A percentile compares a stretch with the other conserved stretches of the same genome.
These are phyloP conservation scores for Myiopsitta monachus DNA, from an alignment of 2,113 vertebrate species.

Conservation along the genomic window DNA sequence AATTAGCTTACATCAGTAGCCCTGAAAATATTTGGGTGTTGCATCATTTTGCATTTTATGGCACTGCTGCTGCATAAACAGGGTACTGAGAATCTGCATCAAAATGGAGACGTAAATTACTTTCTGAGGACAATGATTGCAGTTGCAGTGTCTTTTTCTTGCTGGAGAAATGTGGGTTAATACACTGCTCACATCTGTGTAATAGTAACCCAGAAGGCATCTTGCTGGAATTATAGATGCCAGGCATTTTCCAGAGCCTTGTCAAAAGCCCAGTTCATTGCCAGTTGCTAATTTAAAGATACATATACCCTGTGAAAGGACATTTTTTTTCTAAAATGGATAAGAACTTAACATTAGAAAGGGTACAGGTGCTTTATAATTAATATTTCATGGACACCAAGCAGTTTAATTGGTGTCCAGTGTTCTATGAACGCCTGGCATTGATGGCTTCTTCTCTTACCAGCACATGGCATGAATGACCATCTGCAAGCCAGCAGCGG, in stretches of 20 bases:
- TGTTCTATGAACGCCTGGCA: rapidly evolving
- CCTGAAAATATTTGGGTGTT: not conserved
- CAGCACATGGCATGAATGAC: conserved; percentile 19
- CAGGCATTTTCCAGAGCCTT: conserved; percentile 13
- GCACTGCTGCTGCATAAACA: not conserved
- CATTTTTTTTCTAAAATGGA: not conserved
- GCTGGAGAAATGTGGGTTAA: not conserved
- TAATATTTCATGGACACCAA: not conserved
- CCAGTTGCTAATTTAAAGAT: conserved; percentile 7
- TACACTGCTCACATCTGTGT: not conserved
- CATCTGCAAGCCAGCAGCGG: conserved; percentile 1
- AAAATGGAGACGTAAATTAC: not conserved
- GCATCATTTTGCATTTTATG: not conserved
- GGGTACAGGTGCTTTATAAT: not conserved
- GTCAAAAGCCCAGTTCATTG: not conserved
- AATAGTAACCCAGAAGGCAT: conserved; percentile 23
- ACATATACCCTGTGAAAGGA: not conserved
- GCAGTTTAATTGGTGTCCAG: not conserved
- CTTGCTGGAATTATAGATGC: conserved; percentile 2
- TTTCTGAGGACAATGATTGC: not conserved
- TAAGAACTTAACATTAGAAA: not conserved
- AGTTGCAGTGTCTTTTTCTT: not conserved
- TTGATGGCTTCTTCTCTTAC: not conserved
- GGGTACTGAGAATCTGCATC: not conserved
- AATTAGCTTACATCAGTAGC: not conserved